phyloP scores from a whole-genome alignment of 1,140 invertebrate genomes.

The Leptopilina boulardi region DNA sequence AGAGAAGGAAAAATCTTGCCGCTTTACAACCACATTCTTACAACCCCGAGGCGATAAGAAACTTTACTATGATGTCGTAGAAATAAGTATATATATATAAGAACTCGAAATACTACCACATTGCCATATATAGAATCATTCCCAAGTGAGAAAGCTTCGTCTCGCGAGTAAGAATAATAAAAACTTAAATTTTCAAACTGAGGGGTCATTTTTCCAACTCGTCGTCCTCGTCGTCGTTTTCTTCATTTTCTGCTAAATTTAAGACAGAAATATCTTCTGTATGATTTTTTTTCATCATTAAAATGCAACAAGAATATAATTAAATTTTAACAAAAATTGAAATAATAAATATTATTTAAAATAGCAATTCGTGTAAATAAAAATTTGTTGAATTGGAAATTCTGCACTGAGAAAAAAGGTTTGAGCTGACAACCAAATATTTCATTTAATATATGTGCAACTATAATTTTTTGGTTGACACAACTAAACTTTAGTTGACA shows the following conservation, averaged over 20 bases:
- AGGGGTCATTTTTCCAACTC: background rate
- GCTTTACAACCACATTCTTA: conserved; percentile 60
- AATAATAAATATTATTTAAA: too few relatives aligned
- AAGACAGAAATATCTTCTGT: background rate
- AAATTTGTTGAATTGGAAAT: too few relatives aligned
- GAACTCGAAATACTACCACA: conserved; percentile 57
- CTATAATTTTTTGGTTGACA: too few relatives aligned
- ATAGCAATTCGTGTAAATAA: too few relatives aligned
- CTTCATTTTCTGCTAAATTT: background rate
- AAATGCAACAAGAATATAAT: too few relatives aligned
- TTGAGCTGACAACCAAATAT: too few relatives aligned
- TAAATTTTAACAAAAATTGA: too few relatives aligned
- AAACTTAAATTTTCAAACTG: conserved; percentile 21
- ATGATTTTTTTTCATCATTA: too few relatives aligned
- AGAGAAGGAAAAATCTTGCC: conserved; percentile 36
- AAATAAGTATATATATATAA: conserved; percentile 56
- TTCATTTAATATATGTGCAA: too few relatives aligned
- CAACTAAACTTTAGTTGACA: too few relatives aligned
- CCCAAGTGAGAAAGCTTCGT: background rate
- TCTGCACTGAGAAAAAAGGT: too few relatives aligned
- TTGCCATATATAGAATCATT: background rate
- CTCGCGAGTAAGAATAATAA: background rate
- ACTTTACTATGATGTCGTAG: conserved; percentile 44
- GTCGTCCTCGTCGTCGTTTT: background rate
- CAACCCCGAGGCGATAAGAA: conserved; percentile 61